These are phyloP conservation scores for Tethea ocularis DNA, from an alignment of 2,888 invertebrate species.

Conservation along the genomic window DNA sequence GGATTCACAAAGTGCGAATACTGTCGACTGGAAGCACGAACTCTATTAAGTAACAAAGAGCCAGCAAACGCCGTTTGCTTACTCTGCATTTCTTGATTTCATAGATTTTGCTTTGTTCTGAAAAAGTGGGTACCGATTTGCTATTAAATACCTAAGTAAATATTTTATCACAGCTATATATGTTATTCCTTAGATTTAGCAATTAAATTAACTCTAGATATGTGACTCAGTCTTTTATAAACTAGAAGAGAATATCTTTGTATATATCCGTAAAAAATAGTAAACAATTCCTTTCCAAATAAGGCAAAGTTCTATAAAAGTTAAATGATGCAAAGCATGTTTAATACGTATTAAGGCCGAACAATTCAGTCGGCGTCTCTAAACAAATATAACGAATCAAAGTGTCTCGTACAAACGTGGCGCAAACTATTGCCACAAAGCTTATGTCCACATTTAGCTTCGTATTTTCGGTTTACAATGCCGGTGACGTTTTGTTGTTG, in stretches of 20 bases:
- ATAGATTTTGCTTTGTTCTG: not conserved
- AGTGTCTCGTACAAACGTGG: slow-evolving; percentile 29
- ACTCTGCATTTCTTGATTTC: slow-evolving; percentile 7
- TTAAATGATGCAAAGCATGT: not conserved
- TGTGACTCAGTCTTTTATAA: too few relatives aligned
- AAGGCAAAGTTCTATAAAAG: not conserved
- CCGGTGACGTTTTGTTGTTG: slow-evolving; percentile 37
- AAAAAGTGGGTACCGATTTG: not conserved
- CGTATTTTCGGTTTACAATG: slow-evolving; percentile 41
- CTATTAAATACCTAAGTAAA: not conserved
- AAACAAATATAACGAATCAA: slow-evolving; percentile 47
- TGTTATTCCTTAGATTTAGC: not conserved
- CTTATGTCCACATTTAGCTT: slow-evolving; percentile 49
- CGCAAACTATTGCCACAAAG: slow-evolving; percentile 41
- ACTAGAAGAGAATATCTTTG: too few relatives aligned
- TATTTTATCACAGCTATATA: not conserved
- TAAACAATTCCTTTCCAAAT: too few relatives aligned
- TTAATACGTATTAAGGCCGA: not conserved
- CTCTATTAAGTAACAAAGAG: slow-evolving; percentile 21
- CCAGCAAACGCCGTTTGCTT: slow-evolving; percentile 14
- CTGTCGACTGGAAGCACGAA: slow-evolving; percentile 18
- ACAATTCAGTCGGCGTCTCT: slow-evolving; percentile 13
- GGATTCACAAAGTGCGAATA: slow-evolving; percentile 35
- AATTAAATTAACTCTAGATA: too few relatives aligned
- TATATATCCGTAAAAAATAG: too few relatives aligned